A percentile compares a stretch with the other conserved stretches of the same genome.
Evolutionary conservation across 1,140 invertebrate species (phyloP).

Genomic region (Heliconius melpomene): DNA sequence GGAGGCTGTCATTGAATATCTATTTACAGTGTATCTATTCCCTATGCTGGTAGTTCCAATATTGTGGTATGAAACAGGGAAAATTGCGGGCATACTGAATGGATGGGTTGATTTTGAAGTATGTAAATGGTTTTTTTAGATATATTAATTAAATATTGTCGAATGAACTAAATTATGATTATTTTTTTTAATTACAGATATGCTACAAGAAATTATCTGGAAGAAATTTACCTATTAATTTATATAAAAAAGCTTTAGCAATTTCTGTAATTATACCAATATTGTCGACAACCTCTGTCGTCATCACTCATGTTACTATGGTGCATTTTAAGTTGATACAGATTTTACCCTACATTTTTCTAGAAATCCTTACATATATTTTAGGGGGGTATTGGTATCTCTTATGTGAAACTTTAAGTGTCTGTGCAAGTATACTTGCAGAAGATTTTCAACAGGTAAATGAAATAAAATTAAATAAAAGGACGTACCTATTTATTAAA

Average conservation of each 20-base stretch:
- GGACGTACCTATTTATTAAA: no score
- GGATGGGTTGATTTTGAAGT: constrained; percentile 84
- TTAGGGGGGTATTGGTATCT: constrained; percentile 84
- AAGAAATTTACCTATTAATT: constrained; percentile 71
- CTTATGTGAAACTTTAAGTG: constrained; percentile 83
- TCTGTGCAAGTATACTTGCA: constrained; percentile 83
- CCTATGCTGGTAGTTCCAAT: constrained; percentile 83
- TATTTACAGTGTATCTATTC: constrained; percentile 85
- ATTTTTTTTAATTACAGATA: constrained; percentile 58
- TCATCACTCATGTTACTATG: constrained; percentile 85
- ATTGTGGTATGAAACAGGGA: constrained; percentile 83
- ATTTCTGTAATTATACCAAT: constrained; percentile 82
- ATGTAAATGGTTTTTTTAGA: background rate
- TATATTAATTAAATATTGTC: no score
- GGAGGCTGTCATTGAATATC: constrained; percentile 86
- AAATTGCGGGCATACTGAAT: constrained; percentile 82
- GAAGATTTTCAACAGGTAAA: constrained; percentile 83
- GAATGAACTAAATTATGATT: background rate
- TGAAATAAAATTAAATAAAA: background rate
- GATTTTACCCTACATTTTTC: constrained; percentile 84
- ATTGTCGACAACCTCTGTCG: constrained; percentile 82
- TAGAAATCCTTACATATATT: constrained; percentile 84
- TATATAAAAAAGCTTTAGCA: constrained; percentile 77
- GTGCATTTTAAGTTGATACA: constrained; percentile 83
- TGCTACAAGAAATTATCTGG: constrained; percentile 81